Evolutionary conservation across 2,888 invertebrate genomes (phyloP).

Genomic region (Athrips mouffetella): DNA sequence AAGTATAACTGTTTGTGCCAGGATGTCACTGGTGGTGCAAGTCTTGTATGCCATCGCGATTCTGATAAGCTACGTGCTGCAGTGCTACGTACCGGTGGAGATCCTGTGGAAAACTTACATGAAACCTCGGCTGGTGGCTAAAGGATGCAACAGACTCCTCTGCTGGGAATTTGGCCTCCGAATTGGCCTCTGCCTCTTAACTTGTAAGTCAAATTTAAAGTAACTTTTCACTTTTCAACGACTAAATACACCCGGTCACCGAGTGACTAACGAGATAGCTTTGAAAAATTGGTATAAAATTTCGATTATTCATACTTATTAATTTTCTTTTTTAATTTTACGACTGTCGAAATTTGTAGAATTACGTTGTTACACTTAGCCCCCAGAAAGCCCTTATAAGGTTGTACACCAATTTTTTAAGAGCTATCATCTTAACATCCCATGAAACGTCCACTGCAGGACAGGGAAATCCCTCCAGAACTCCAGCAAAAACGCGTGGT

Average conservation of each 20-base stretch:
- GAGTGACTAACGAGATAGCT: too few relatives aligned
- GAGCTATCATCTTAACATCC: too few relatives aligned
- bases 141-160: slow-evolving; percentile 37
- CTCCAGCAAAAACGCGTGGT: too few relatives aligned
- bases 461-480: too few relatives aligned
- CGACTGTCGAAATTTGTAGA: too few relatives aligned
- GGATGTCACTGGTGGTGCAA: slow-evolving; percentile 83
- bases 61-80: slow-evolving; percentile 94
- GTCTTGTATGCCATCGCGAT: slow-evolving; percentile 87
- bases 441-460: too few relatives aligned
- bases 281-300: too few relatives aligned
- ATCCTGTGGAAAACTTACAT: slow-evolving; percentile 91
- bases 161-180: slow-evolving; percentile 87
- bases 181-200: slow-evolving; percentile 85
- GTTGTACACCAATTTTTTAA: too few relatives aligned
- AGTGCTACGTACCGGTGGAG: slow-evolving; percentile 96
- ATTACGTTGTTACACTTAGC: too few relatives aligned
- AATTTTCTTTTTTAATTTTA: too few relatives aligned
- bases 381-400: too few relatives aligned
- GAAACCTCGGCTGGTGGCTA: slow-evolving; percentile 54
- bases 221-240: neutral
- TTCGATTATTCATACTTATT: too few relatives aligned
- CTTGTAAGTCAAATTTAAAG: slow-evolving; percentile 92
- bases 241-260: neutral
- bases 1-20: slow-evolving; percentile 44